These are phyloP conservation scores for Oostethus manadensis DNA, from an alignment of 2,113 vertebrate genomes.

Conservation along the genomic window DNA sequence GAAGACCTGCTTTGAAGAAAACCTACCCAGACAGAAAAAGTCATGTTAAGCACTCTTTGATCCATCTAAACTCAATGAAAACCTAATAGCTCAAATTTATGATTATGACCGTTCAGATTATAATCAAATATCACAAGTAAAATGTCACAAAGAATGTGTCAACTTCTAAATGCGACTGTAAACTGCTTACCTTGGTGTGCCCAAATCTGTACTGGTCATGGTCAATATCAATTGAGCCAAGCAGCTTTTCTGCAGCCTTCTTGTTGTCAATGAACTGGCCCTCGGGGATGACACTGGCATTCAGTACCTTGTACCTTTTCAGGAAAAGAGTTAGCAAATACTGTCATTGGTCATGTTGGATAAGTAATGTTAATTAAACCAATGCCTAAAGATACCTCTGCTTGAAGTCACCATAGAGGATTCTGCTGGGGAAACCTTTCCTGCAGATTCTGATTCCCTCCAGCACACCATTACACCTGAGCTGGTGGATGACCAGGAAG, in stretches of 20 bases:
- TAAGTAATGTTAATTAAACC: too few relatives aligned
- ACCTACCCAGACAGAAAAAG: conserved; percentile 24
- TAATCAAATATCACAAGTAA: not conserved
- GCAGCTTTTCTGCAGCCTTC: conserved; percentile 49
- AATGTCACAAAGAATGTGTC: not conserved
- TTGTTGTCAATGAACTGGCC: conserved; percentile 44
- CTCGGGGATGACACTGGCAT: conserved; percentile 52
- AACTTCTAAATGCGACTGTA: not conserved
- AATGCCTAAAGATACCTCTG: conserved; percentile 34
- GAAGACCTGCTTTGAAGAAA: conserved; percentile 55
- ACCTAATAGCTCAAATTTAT: not conserved
- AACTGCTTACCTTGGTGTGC: conserved; percentile 36
- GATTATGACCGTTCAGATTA: not conserved
- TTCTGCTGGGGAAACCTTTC: conserved; percentile 53
- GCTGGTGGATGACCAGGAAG: conserved; percentile 60
- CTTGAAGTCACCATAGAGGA: conserved; percentile 45
- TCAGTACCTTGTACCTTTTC: conserved; percentile 56
- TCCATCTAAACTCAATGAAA: not conserved
- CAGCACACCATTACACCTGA: conserved; percentile 60
- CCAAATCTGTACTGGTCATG: conserved; percentile 49
- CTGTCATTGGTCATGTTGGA: not conserved
- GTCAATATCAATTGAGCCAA: conserved; percentile 48
- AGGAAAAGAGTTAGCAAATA: not conserved
- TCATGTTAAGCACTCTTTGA: too few relatives aligned
- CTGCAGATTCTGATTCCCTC: conserved; percentile 59